These are phyloP conservation scores for Eupithecia inturbata DNA, from an alignment of 2,888 invertebrate species.

Conservation along the genomic window DNA sequence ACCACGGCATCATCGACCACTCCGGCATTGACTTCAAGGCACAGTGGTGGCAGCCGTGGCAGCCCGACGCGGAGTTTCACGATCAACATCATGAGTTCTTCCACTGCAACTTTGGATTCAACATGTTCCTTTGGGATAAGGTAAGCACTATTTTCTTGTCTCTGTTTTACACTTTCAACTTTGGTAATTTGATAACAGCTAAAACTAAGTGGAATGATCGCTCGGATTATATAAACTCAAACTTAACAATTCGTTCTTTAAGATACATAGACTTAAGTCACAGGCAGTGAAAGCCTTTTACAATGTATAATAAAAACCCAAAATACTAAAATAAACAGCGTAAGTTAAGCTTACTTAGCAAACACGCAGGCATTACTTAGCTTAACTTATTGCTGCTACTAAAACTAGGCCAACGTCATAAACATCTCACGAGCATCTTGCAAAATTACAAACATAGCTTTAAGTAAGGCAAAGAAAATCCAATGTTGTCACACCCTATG, in stretches of 20 bases:
- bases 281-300: too few species aligned
- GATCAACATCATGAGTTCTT: conserved; percentile 92
- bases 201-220: too few species aligned
- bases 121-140: conserved; percentile 88
- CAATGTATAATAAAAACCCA: too few species aligned
- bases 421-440: neutral
- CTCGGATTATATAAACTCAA: too few species aligned
- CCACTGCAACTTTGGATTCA: conserved; percentile 91
- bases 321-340: too few species aligned
- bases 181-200: too few species aligned
- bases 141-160: conserved; percentile 57
- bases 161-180: neutral
- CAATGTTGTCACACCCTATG: conserved; percentile 27
- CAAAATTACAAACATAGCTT: neutral
- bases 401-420: neutral
- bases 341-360: too few species aligned
- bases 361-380: too few species aligned
- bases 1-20: conserved; percentile 90
- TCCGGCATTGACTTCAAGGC: conserved; percentile 89
- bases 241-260: too few species aligned
- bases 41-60: conserved; percentile 91
- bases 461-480: conserved; percentile 7
- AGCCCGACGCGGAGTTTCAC: conserved; percentile 89
- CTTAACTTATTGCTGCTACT: too few species aligned
- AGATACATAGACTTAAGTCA: too few species aligned